Conservation (phyloP, 2,113 vertebrate species). For the Eudyptes chrysolophus region DNA sequence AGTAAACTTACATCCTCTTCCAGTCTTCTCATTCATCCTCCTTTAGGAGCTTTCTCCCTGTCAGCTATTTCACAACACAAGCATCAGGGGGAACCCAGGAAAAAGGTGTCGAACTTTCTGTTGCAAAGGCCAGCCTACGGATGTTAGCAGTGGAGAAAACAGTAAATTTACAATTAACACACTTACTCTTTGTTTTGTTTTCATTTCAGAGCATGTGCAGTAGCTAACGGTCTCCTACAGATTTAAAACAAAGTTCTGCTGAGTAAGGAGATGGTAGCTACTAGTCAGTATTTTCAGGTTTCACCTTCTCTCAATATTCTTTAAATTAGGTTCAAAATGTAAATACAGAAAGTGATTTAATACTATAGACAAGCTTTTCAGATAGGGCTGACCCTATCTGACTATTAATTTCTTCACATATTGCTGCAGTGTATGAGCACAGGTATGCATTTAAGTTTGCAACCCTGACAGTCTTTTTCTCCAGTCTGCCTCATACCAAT, state of each 20-base stretch:
- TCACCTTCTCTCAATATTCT: neutral
- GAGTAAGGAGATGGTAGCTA: neutral
- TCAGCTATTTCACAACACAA: neutral
- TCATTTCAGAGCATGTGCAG: neutral
- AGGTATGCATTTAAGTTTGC: neutral
- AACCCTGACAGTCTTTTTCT: neutral
- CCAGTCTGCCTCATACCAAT: neutral
- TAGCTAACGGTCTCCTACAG: neutral
- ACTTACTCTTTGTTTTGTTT: neutral
- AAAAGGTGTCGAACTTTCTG: neutral
- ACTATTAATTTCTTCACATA: neutral
- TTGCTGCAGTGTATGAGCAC: neutral
- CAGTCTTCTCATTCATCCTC: neutral
- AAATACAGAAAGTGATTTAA: neutral
- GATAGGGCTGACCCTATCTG: neutral
- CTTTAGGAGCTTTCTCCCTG: neutral
- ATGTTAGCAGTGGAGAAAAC: neutral
- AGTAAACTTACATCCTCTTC: neutral
- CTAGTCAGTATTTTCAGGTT: neutral
- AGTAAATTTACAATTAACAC: neutral
- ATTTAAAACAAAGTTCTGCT: neutral
- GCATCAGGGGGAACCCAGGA: neutral
- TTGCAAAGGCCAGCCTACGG: neutral
- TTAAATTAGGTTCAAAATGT: neutral
- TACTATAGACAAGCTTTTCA: neutral